Conservation (phyloP, 2,797 vertebrate genomes). For the Echiichthys vipera region DNA sequence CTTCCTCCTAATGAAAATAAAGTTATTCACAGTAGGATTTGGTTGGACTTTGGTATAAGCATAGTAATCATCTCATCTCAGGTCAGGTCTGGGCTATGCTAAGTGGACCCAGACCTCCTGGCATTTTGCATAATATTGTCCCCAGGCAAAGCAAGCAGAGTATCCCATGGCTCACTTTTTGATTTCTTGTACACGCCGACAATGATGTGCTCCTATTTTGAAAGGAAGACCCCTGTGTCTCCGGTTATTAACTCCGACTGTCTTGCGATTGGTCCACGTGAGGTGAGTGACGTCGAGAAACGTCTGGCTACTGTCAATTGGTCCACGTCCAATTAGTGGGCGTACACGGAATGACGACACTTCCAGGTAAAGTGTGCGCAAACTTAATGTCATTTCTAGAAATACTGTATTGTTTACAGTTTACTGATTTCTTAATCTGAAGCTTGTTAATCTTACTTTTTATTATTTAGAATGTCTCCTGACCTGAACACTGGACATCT, state of each 20-base stretch:
- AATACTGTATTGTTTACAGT: neutral
- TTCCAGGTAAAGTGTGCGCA: conserved; percentile 31
- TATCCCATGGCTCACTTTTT: no score
- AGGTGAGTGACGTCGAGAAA: conserved; percentile 38
- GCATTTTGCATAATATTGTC: no score
- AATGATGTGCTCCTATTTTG: conserved; percentile 43
- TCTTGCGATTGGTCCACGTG: conserved; percentile 84
- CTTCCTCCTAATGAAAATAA: no score
- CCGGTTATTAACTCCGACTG: neutral
- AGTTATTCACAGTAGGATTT: no score
- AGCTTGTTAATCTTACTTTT: neutral
- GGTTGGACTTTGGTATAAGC: no score
- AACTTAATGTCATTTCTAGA: neutral
- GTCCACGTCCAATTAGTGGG: conserved; percentile 82
- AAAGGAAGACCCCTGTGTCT: neutral
- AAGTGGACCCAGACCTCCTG: no score
- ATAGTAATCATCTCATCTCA: no score
- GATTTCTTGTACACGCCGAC: fast-evolving
- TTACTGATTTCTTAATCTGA: neutral
- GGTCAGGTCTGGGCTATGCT: no score
- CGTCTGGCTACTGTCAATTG: conserved; percentile 68
- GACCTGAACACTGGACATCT: neutral
- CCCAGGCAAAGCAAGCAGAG: no score
- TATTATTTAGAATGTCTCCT: neutral
- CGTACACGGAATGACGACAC: conserved; percentile 41